Base-by-base conservation (phyloP, 2,888 invertebrate species). In the Alviniconcha strummeri region DNA sequence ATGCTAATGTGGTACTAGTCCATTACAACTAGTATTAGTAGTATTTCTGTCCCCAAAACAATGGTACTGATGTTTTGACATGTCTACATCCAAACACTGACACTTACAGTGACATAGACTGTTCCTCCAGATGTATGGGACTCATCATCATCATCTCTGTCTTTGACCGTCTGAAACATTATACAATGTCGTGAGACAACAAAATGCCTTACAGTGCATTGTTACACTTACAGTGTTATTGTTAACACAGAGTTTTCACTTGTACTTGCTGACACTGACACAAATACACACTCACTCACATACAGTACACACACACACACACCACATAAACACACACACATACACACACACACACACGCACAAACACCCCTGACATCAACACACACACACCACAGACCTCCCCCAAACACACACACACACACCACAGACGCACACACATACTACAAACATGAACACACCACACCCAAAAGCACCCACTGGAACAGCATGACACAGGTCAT, bases 101-200 rank as follows among this genome's bases (percentile, higher is more conserved):
- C 9, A 88, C 90, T 87, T 86, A 90, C 90, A 17, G 89, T 84
- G 8, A 88, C 86, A 86, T 89, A 90, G 13, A 87, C 87, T 79
- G 86, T 86, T 19, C 88, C 87, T 6, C 82, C 79, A 13, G 88
- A 87, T 0, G 89, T 87, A 17, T 89, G 87, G 13, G 88, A 87
- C 54, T 89, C 90, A 74, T 90, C 91, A 77, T 89, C 89, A 36
- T 85, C 88, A 56, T 84, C 85, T 36, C 81, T 77, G 17, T 84
- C 83, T 75, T 77, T 83, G 36, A 87, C 84, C 60, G 84, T 81
- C 67, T 86, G 83, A 17, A 82, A 75, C 52, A 71, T 81, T 17
- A 57, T 17, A 36, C 17, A 64, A 15, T 7, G 55, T 15, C 1
- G 67, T 11, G 19, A 13, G 7, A 52, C 7, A 60, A 57, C 17